phyloP scores from a whole-genome alignment of 1,140 invertebrate species.

The Sycophaga agraensis region DNA sequence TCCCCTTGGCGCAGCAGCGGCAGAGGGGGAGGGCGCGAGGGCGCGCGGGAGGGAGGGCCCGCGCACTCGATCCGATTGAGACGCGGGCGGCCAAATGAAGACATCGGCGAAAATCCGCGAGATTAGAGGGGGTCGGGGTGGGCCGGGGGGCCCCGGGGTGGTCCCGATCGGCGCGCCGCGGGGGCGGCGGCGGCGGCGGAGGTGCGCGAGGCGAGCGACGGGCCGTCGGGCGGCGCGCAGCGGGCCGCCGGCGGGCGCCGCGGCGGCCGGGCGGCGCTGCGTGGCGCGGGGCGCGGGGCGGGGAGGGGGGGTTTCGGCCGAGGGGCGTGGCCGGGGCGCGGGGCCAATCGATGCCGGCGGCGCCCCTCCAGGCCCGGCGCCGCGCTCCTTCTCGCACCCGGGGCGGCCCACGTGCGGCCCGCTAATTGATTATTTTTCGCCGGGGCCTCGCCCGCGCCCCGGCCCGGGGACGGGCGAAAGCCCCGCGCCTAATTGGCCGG shows the following conservation, averaged over 20 bases:
- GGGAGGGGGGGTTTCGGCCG: conserved; percentile 32
- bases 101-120: conserved; percentile 39
- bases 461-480: too few relatives aligned
- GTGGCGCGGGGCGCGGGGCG: conserved; percentile 45
- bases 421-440: too few relatives aligned
- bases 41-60: too few relatives aligned
- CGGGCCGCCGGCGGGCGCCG: not conserved
- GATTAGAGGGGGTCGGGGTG: not conserved
- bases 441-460: not conserved
- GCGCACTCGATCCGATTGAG: not conserved
- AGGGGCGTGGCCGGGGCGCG: conserved; percentile 46
- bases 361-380: conserved; percentile 25
- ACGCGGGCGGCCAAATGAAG: conserved; percentile 36
- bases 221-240: conserved; percentile 18
- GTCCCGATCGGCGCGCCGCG: not conserved
- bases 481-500: too few relatives aligned
- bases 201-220: conserved; percentile 33
- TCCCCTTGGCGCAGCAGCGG: not conserved
- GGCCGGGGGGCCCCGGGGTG: not conserved
- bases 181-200: conserved; percentile 26
- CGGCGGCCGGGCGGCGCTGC: conserved; percentile 43
- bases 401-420: too few relatives aligned
- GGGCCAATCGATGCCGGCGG: conserved; percentile 48
- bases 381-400: not conserved
- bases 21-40: too few relatives aligned